These are phyloP conservation scores for Pteronotus mesoamericanus DNA, from an alignment of 2,797 vertebrate genomes.

Conservation along the genomic window DNA sequence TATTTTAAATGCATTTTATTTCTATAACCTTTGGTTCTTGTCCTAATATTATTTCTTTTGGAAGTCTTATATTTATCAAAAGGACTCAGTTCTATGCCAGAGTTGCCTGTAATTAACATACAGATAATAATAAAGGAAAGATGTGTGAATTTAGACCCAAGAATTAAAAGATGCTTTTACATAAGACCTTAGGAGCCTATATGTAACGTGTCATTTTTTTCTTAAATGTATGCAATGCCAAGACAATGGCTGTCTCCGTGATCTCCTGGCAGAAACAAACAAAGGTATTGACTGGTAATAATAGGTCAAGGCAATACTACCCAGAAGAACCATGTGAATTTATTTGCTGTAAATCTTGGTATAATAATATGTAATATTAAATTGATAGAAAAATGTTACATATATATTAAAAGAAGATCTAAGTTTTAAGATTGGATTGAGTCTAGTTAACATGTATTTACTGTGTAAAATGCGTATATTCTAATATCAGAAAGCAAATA, in stretches of 20 bases:
- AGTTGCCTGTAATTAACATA: background rate
- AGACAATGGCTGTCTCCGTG: background rate
- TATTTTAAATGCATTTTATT: background rate
- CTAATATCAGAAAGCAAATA: background rate
- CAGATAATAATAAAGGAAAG: background rate
- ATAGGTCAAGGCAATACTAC: background rate
- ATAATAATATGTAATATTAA: background rate
- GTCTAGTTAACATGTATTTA: background rate
- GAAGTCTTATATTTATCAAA: background rate
- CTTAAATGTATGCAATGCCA: background rate
- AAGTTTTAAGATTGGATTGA: background rate
- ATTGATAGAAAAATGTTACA: background rate
- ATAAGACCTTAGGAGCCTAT: background rate
- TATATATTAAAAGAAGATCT: background rate
- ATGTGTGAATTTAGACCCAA: background rate
- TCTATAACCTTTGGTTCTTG: background rate
- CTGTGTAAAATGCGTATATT: background rate
- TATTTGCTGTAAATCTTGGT: background rate
- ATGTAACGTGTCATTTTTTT: background rate
- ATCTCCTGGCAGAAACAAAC: background rate
- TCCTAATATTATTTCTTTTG: background rate
- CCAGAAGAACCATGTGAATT: background rate
- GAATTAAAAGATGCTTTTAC: background rate
- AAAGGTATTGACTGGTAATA: background rate
- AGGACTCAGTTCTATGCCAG: background rate